Base-by-base conservation (phyloP, 2,888 invertebrate species). In the Gymnocheta viridis region DNA sequence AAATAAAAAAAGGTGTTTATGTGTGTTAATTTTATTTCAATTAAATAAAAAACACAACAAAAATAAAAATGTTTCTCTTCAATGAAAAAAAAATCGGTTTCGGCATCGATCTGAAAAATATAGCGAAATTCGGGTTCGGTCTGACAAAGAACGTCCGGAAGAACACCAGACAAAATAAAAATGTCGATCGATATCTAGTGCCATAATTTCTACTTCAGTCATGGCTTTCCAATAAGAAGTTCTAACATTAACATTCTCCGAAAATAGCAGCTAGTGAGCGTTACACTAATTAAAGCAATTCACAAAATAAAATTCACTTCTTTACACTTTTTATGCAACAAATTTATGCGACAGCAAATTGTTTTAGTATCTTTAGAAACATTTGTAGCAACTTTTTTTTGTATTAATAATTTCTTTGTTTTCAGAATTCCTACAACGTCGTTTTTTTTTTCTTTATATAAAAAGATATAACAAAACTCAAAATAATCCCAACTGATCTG, bases 401-500 rank as follows among this genome's bases (percentile, higher is more conserved):
- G n/a, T 7, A 14, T 6, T 27, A n/a, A 27, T 7, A 51, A 9
- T 49, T 58, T 14, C 17, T 49, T 60, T 32, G 38, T 5, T 22
- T 44, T 24, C 19, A 35, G 51, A 49, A 54, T 35, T 27, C 38
- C 73, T 44, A 6, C 58, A 73, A 64, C 51, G 17, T 17, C 10
- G 10, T 27, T 58, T 22, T 38, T 58, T 29, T 32, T 27, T 35
- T 29, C 7, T 27, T 35, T 35, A 49, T 41, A 70, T 24, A 70
- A 47, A 56, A n/a, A 32, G 6, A 19, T 4, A 2, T 32, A 44
- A 49, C n/a, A n/a, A n/a, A n/a, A n/a, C n/a, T n/a, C n/a, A n/a
- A 69, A 49, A 47, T 29, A 47, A 29, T 51, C 19, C 60, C 67
- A 54, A 58, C 41, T 73, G 56, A 66, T 58, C 47, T 22, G n/a